Base-by-base conservation (phyloP, 2,888 invertebrate species). In the Ypsolopha sequella region DNA sequence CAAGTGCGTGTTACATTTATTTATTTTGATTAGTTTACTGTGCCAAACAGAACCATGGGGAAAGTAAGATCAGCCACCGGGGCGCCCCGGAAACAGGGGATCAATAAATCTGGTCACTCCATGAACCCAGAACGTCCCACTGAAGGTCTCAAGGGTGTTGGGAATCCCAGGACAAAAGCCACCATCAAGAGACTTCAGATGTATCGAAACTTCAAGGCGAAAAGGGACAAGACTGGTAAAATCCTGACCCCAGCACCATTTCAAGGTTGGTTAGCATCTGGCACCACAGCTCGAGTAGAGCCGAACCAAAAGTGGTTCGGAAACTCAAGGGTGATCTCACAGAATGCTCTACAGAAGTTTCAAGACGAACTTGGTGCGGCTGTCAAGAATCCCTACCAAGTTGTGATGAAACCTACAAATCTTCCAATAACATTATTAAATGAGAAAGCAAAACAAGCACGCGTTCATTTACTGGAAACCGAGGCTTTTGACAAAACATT, bases 281-380 rank as follows among this genome's bases (percentile, higher is more conserved):
- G 99, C 33, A 93, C 96, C 1, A 91, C 94, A 70, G 96, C 98
- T 36, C 89, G 99, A 54, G 96, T 99, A 0, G 99, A 98, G 79
- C 99, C 99, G 2, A 98, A 96, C 61, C 95, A 97, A 64, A 96
- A 95, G 73, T 99, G 99, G 99, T 99, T 99, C 78, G 98, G 98
- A 11, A 99, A 99, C 74, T 98, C 99, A 0, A 90, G 98, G 56
- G 98, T 99, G 0, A 96, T 99, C 60, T 94, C 97, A 0, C 99
- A 99, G 80, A 92, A 90, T 65, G 93, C 95, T 0, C 70, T 96
- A 36, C 95, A 95, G 75, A 95, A 94, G 68, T 95, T 96, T 66
- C 95, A 99, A 86, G 95, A 95, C 43, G 98, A 98, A 80, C 91
- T 99, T 71, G 97, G 97, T 13, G 95, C 95, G 64, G 98, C 95